Percentiles rank a stretch among this genome's conserved stretches.
phyloP scores from a whole-genome alignment of 2,888 invertebrate species.

The Campoletis raptor region DNA sequence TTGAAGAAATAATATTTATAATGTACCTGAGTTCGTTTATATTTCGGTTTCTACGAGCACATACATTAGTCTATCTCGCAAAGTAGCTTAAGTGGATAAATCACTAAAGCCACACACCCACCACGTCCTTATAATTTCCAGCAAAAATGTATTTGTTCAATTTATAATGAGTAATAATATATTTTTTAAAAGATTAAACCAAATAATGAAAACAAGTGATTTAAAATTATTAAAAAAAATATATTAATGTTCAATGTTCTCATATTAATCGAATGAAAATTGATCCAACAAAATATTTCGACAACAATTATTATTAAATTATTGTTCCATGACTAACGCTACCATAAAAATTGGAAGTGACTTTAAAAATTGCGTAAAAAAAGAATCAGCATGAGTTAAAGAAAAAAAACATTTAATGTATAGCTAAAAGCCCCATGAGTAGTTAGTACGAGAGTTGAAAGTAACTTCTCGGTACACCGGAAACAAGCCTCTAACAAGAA shows the following conservation, averaged over 20 bases:
- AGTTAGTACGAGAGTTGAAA: neutral
- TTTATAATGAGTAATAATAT: no score
- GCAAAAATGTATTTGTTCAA: no score
- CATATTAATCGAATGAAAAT: neutral
- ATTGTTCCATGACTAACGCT: neutral
- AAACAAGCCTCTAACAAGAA: slow-evolving; percentile 33
- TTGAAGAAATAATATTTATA: no score
- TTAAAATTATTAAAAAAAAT: neutral
- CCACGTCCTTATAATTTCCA: no score
- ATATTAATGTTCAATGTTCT: neutral
- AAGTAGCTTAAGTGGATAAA: no score
- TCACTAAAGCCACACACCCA: no score
- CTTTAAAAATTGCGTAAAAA: neutral
- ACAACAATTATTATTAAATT: neutral
- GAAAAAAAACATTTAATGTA: neutral
- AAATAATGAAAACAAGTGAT: neutral
- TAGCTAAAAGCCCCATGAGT: neutral
- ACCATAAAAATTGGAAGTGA: neutral
- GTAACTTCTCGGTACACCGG: slow-evolving; percentile 22
- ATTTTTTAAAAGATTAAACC: neutral
- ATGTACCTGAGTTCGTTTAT: no score
- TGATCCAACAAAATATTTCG: neutral
- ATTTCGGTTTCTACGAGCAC: no score
- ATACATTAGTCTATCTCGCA: no score
- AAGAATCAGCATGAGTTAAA: neutral